Evolutionary conservation across 2,113 vertebrate genomes (phyloP).

Genomic region (Pogonocichla stellata): DNA sequence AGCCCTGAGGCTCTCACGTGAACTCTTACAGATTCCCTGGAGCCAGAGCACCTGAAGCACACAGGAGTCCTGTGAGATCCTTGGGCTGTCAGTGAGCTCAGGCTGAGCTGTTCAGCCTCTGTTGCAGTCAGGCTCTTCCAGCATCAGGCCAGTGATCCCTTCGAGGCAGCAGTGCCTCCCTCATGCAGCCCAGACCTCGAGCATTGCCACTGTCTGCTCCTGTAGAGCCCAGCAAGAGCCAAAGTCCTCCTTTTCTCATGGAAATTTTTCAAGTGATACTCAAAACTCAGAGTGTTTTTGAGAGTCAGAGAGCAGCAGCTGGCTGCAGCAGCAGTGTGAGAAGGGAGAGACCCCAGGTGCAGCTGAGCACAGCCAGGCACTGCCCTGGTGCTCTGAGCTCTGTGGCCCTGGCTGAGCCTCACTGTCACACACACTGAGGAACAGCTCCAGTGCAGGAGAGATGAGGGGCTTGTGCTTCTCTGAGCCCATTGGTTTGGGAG

Average conservation of each 20-base stretch:
- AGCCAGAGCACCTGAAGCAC: not conserved
- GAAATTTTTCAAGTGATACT: not conserved
- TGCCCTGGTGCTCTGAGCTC: rapidly evolving
- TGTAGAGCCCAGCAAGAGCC: not conserved
- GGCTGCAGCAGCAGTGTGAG: not conserved
- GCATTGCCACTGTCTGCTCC: not conserved
- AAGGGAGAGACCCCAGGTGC: not conserved
- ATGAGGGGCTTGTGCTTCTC: not conserved
- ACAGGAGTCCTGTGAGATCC: not conserved
- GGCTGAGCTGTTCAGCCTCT: not conserved
- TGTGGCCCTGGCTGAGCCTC: not conserved
- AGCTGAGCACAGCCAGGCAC: not conserved
- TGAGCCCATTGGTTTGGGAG: not conserved
- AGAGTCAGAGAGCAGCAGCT: not conserved
- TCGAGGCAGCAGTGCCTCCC: rapidly evolving
- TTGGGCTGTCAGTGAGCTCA: not conserved
- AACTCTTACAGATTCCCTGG: not conserved
- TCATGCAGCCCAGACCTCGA: not conserved
- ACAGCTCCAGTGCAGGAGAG: rapidly evolving
- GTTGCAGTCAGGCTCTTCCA: not conserved
- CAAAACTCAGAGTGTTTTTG: rapidly evolving
- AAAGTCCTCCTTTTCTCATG: not conserved
- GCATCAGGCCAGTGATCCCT: not conserved
- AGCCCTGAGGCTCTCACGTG: not conserved
- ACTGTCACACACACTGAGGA: rapidly evolving